These are phyloP conservation scores for Hydrochoerus hydrochaeris DNA, from an alignment of 2,113 vertebrate species.

Conservation along the genomic window DNA sequence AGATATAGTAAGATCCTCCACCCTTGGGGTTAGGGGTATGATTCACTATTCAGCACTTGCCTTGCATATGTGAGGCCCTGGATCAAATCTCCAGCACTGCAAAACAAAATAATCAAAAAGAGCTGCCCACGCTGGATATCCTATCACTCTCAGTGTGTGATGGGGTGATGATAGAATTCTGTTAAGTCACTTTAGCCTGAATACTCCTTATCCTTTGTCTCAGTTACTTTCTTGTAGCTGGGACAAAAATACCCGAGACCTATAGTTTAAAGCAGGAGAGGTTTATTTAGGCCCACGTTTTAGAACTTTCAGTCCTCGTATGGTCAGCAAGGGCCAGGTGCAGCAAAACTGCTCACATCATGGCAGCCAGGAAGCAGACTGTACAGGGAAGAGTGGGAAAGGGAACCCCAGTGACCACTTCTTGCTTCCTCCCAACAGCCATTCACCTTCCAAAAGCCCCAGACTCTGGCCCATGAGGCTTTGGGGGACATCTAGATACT, in stretches of 20 bases:
- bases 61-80: neutral
- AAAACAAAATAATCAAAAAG: neutral
- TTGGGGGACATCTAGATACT: neutral
- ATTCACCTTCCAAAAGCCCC: neutral
- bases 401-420: neutral
- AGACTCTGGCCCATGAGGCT: neutral
- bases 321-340: neutral
- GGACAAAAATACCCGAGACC: neutral
- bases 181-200: neutral
- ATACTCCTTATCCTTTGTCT: neutral
- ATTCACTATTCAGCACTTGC: neutral
- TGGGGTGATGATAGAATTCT: neutral
- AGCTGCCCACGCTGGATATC: neutral
- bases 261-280: neutral
- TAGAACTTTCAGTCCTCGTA: neutral
- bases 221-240: neutral
- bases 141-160: neutral
- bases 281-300: neutral
- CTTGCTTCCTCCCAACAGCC: neutral
- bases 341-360: neutral
- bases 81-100: neutral
- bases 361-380: neutral
- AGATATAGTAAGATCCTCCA: neutral
- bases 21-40: neutral
- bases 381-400: neutral